Conservation (phyloP, 2,888 invertebrate species). For the Portevinia maculata region DNA sequence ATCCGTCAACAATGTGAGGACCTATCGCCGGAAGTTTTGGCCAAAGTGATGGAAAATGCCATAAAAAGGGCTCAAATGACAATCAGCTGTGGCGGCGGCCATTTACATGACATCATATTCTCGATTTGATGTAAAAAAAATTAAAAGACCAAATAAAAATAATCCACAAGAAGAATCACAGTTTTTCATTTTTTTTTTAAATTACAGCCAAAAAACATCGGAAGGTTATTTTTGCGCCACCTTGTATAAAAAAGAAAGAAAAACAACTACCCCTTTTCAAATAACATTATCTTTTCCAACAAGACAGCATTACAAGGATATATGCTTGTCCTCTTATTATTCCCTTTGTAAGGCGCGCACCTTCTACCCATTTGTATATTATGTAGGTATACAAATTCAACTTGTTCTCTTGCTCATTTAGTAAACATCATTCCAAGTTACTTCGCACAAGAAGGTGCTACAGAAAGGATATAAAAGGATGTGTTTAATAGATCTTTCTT, state of each 20-base stretch:
- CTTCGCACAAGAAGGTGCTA: not conserved
- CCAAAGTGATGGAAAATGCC: too few species aligned
- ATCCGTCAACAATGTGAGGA: too few species aligned
- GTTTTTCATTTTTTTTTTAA: too few species aligned
- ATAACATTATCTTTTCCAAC: slow-evolving; percentile 14
- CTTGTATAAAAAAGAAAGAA: not conserved
- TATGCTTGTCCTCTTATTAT: slow-evolving; percentile 25
- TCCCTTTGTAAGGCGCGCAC: slow-evolving; percentile 22
- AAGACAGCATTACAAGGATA: slow-evolving; percentile 39
- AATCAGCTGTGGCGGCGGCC: too few species aligned
- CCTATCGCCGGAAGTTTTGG: too few species aligned
- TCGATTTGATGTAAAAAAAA: too few species aligned
- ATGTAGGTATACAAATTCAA: slow-evolving; percentile 9
- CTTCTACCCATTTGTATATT: slow-evolving; percentile 13
- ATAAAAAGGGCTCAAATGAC: too few species aligned
- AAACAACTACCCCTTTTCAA: slow-evolving; percentile 16
- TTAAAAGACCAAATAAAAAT: too few species aligned
- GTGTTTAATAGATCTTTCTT: slow-evolving; percentile 6
- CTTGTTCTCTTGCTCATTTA: slow-evolving; percentile 50
- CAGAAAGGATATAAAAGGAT: slow-evolving; percentile 4
- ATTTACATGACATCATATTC: too few species aligned
- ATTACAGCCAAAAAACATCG: too few species aligned
- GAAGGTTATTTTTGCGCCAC: too few species aligned
- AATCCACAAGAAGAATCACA: too few species aligned
- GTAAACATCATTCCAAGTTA: slow-evolving; percentile 47